Percentiles rank a stretch among this genome's conserved stretches.
Conservation (phyloP, 2,113 vertebrate species). For the Psettodes erumei region DNA sequence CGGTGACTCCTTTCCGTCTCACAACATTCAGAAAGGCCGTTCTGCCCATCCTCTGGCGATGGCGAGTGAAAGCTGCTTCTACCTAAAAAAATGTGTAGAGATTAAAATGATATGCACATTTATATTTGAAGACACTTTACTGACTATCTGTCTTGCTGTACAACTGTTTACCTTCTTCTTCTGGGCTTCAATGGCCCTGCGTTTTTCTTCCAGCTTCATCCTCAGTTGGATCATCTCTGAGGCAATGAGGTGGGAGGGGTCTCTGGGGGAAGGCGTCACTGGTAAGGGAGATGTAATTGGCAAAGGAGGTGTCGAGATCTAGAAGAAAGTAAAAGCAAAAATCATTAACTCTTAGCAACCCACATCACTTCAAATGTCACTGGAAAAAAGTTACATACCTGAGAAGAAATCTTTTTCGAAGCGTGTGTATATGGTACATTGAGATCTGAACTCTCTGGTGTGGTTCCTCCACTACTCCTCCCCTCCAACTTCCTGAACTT, state of each 20-base stretch:
- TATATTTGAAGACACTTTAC: not conserved
- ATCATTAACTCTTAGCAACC: not conserved
- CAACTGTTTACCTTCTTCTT: slow-evolving; percentile 87
- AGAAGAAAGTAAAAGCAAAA: slow-evolving; percentile 8
- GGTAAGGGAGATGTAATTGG: slow-evolving; percentile 75
- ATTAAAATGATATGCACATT: not conserved
- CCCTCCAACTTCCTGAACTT: slow-evolving; percentile 95
- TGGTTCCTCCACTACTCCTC: slow-evolving; percentile 94
- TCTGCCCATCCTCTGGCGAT: slow-evolving; percentile 95
- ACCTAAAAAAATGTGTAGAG: slow-evolving; percentile 75
- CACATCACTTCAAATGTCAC: not conserved
- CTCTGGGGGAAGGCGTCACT: slow-evolving; percentile 81
- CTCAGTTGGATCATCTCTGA: slow-evolving; percentile 98
- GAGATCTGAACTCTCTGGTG: slow-evolving; percentile 92
- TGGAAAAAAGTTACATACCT: slow-evolving; percentile 73
- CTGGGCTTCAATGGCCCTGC: slow-evolving; percentile 95
- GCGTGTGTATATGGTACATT: slow-evolving; percentile 87
- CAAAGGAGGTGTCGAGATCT: slow-evolving; percentile 72
- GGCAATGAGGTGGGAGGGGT: slow-evolving; percentile 91
- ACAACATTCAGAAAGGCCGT: slow-evolving; percentile 97
- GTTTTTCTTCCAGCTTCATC: slow-evolving; percentile 97
- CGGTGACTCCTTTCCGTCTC: slow-evolving; percentile 90
- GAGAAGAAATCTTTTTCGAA: slow-evolving; percentile 82
- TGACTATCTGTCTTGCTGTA: not conserved
- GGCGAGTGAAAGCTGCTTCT: slow-evolving; percentile 93